These are phyloP conservation scores for Agrilus cyanescens DNA, from an alignment of 2,888 invertebrate species.

Conservation along the genomic window DNA sequence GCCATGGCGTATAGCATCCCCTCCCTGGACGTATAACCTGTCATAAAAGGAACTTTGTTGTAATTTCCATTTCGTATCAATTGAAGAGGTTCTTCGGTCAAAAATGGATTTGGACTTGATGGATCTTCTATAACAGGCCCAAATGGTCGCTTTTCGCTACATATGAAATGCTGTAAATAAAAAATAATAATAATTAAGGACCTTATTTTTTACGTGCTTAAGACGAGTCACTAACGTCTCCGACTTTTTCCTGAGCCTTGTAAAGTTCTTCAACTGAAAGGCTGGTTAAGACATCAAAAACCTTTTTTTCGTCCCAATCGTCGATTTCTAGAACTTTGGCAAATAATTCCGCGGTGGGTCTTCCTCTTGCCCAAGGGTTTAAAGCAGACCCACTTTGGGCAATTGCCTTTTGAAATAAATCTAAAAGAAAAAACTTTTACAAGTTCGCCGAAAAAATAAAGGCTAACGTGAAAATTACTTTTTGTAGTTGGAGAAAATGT, in stretches of 20 bases:
- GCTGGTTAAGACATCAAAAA: slow-evolving; percentile 5
- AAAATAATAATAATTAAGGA: no score
- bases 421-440: slow-evolving; percentile 4
- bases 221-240: slow-evolving; percentile 7
- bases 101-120: neutral
- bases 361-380: slow-evolving; percentile 17
- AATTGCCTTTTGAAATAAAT: slow-evolving; percentile 24
- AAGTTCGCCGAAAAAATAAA: no score
- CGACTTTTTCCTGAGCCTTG: slow-evolving; percentile 2
- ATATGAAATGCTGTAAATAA: neutral
- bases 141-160: neutral
- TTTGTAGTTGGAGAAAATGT: neutral
- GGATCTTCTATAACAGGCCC: neutral
- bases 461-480: no score
- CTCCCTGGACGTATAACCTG: neutral
- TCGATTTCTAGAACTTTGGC: slow-evolving; percentile 4
- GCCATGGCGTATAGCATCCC: neutral
- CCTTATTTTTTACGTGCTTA: no score
- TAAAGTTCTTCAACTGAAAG: slow-evolving; percentile 2
- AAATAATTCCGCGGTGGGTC: slow-evolving; percentile 6
- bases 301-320: slow-evolving; percentile 1
- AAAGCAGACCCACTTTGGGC: slow-evolving; percentile 23
- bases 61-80: neutral
- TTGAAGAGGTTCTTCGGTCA: neutral
- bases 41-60: neutral